These are phyloP conservation scores for Oscheius myriophilus DNA, from an alignment of 2,888 invertebrate species.

Conservation along the genomic window DNA sequence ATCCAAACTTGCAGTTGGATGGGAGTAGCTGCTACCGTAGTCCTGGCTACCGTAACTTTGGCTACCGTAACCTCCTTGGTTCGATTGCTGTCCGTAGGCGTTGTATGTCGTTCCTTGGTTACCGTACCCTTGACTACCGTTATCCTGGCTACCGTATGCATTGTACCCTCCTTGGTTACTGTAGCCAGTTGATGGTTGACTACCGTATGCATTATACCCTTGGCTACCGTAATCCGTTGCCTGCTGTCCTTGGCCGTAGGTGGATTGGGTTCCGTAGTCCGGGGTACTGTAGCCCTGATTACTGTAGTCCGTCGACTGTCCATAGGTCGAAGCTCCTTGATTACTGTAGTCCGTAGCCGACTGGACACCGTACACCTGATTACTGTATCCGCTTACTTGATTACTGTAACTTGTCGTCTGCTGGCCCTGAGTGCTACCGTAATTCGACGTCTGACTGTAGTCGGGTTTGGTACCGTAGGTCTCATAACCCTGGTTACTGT, in stretches of 20 bases:
- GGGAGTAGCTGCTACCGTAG: too few relatives aligned
- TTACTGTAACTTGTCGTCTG: slow-evolving; percentile 2
- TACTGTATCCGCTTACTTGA: slow-evolving; percentile 7
- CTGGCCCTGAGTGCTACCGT: slow-evolving; percentile 1
- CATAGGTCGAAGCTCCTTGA: not conserved
- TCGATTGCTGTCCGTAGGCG: not conserved
- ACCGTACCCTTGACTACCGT: not conserved
- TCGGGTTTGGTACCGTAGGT: not conserved
- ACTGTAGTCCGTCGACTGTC: slow-evolving; percentile 12
- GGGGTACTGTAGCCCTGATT: slow-evolving; percentile 1
- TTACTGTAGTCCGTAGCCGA: slow-evolving; percentile 16
- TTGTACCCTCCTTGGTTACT: not conserved
- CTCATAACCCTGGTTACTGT: too few relatives aligned
- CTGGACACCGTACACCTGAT: not conserved
- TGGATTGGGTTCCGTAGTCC: not conserved
- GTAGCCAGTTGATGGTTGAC: slow-evolving; percentile 2
- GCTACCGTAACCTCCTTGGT: not conserved
- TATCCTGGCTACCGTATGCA: not conserved
- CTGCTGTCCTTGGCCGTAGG: not conserved
- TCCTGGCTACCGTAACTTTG: too few relatives aligned
- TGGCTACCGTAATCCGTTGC: slow-evolving; percentile 10
- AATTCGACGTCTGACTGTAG: not conserved
- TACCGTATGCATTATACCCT: slow-evolving; percentile 4
- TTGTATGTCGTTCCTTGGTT: slow-evolving; percentile 8
- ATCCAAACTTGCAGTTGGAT: too few relatives aligned